Evolutionary conservation across 2,888 invertebrate species (phyloP).

Genomic region (Achlya flavicornis): DNA sequence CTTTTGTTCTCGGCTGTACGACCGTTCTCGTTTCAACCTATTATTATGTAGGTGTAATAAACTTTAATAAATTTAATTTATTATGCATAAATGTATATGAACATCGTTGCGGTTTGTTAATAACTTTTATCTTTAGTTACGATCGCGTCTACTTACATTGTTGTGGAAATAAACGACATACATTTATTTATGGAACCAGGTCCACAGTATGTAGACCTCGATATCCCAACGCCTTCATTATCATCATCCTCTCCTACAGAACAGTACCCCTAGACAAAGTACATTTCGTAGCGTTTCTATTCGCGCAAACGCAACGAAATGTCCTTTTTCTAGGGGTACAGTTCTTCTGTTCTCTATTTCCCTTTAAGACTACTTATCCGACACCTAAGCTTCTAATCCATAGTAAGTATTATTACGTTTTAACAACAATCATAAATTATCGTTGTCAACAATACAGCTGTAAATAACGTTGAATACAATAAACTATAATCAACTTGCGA

Average conservation of each 20-base stretch:
- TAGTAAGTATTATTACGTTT: too few species aligned
- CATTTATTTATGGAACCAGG: background rate
- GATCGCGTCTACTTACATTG: conserved; percentile 1
- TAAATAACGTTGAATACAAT: background rate
- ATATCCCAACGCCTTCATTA: background rate
- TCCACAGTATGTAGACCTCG: background rate
- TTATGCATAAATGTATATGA: conserved; percentile 64
- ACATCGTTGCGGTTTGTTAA: conserved; percentile 60
- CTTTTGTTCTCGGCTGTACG: conserved; percentile 3
- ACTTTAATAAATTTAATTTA: conserved; percentile 37
- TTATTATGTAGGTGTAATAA: conserved; percentile 14
- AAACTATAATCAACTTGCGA: background rate
- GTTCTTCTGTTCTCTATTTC: too few species aligned
- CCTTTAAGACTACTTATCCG: too few species aligned
- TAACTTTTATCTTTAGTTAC: conserved; percentile 7
- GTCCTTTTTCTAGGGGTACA: too few species aligned
- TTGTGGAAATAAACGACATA: conserved; percentile 3
- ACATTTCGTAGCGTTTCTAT: too few species aligned
- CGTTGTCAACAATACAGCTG: too few species aligned
- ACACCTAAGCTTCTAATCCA: too few species aligned
- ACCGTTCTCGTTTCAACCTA: background rate
- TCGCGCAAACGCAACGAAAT: too few species aligned
- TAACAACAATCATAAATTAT: too few species aligned
- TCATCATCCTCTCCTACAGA: background rate
- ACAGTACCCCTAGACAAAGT: too few species aligned